These are phyloP conservation scores for Alviniconcha strummeri DNA, from an alignment of 2,888 invertebrate species.

Conservation along the genomic window DNA sequence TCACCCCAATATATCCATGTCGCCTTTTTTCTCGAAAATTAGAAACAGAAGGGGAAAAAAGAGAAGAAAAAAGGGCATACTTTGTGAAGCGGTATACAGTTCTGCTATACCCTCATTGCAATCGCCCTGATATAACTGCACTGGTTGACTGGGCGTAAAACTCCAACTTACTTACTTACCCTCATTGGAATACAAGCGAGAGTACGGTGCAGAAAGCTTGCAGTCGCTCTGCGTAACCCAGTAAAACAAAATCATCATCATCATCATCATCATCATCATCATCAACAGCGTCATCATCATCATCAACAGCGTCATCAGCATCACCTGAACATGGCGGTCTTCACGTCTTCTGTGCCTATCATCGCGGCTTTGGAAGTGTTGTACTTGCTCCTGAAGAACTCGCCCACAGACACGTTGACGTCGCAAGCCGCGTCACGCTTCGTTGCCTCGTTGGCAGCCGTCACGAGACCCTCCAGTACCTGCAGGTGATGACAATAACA, in stretches of 20 bases:
- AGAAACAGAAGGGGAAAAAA: neutral
- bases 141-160: too few species aligned
- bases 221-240: too few species aligned
- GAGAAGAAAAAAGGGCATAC: neutral
- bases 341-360: neutral
- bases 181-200: too few species aligned
- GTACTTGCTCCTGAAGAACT: slow-evolving; percentile 24
- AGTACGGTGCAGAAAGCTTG: too few species aligned
- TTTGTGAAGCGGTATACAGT: neutral
- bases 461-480: neutral
- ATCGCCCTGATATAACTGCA: neutral
- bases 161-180: too few species aligned
- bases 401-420: slow-evolving; percentile 23
- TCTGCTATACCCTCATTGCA: neutral
- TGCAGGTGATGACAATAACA: too few species aligned
- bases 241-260: neutral
- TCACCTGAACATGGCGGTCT: slow-evolving; percentile 20
- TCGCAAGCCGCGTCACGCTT: neutral
- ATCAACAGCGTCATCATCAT: neutral
- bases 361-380: neutral
- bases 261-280: neutral
- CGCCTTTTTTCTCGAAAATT: neutral
- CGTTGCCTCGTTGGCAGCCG: neutral
- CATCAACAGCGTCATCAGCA: neutral
- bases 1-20: neutral